Base-by-base conservation (phyloP, 2,888 invertebrate species). In the Himalopsyche tibetana region DNA sequence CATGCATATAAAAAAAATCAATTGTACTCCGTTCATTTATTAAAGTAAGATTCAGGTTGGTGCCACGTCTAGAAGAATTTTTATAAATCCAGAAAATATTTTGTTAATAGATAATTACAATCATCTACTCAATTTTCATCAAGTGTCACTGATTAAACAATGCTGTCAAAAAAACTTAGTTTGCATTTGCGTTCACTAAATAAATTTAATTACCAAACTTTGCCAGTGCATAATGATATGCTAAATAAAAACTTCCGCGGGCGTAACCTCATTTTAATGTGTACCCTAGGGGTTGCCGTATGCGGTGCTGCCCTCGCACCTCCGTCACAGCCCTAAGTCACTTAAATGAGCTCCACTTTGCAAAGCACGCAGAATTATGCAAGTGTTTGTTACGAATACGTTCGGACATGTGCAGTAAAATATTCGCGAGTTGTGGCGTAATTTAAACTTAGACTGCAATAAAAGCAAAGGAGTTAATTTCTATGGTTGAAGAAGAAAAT, bases 351-450 rank as follows among this genome's bases (percentile, higher is more conserved):
- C 63, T 9, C 63, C 63, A 63, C 63, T 19, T 63, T n/a, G 11
- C 63, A 15, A 19, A 63, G 63, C 19, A 19, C 19, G 63, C 63
- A 63, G 28, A 63, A 63, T 63, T 63, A 63, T 63, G 63, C 63
- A 63, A 63, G 63, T 63, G 63, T 19, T 63, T 19, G 63, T 63
- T 63, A 19, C 63, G 19, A 63, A 19, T 63, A 63, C 19, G 63
- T 63, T 19, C 6, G 63, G 63, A 63, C 63, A 63, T 63, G 0
- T 63, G 63, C 19, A 63, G 11, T 28, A 63, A 63, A 63, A 19
- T 19, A 63, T 63, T 8, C 19, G 63, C 63, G 28, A 63, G 19
- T n/a, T 5, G 4, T 63, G 19, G 15, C 0, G 15, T 19, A 4
- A n/a, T 63, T 19, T 63, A 19, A 9, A 11, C 3, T n/a, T 19